These are phyloP conservation scores for Synanthedon vespiformis DNA, from an alignment of 2,888 invertebrate genomes.

Conservation along the genomic window DNA sequence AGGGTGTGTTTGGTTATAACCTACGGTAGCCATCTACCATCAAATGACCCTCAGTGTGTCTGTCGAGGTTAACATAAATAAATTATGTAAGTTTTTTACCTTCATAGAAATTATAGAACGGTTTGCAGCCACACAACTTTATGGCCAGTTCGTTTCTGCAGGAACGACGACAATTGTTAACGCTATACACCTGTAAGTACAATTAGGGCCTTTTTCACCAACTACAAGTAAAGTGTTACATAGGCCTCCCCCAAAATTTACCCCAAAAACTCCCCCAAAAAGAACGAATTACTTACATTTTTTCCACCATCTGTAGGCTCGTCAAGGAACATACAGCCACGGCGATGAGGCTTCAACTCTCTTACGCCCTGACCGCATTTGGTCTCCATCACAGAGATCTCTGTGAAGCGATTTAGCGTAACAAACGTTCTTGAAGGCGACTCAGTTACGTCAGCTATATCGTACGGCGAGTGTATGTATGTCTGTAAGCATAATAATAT, in stretches of 20 bases:
- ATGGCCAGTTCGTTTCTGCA: slow-evolving; percentile 65
- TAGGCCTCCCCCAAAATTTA: too few relatives aligned
- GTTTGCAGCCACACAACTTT: slow-evolving; percentile 69
- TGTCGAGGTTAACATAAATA: too few relatives aligned
- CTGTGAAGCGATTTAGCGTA: slow-evolving; percentile 41
- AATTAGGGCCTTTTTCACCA: neutral
- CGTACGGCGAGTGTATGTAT: slow-evolving; percentile 72
- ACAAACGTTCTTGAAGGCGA: slow-evolving; percentile 31
- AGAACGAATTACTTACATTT: too few relatives aligned
- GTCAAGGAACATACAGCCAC: slow-evolving; percentile 68
- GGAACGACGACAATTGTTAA: slow-evolving; percentile 65
- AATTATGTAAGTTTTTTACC: slow-evolving; percentile 26
- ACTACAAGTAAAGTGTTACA: too few relatives aligned
- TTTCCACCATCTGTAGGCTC: slow-evolving; percentile 41
- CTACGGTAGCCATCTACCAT: too few relatives aligned
- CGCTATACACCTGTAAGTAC: slow-evolving; percentile 62
- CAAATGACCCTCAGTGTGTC: too few relatives aligned
- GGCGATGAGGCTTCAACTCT: slow-evolving; percentile 45
- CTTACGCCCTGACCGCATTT: slow-evolving; percentile 52
- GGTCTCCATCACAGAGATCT: slow-evolving; percentile 55
- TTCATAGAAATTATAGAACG: slow-evolving; percentile 71
- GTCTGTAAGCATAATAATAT: slow-evolving; percentile 41
- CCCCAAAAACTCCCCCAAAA: too few relatives aligned
- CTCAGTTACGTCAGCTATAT: slow-evolving; percentile 58
- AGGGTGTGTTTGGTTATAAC: too few relatives aligned